phyloP scores from a whole-genome alignment of 2,797 vertebrate genomes.

The Saxicola maurus region DNA sequence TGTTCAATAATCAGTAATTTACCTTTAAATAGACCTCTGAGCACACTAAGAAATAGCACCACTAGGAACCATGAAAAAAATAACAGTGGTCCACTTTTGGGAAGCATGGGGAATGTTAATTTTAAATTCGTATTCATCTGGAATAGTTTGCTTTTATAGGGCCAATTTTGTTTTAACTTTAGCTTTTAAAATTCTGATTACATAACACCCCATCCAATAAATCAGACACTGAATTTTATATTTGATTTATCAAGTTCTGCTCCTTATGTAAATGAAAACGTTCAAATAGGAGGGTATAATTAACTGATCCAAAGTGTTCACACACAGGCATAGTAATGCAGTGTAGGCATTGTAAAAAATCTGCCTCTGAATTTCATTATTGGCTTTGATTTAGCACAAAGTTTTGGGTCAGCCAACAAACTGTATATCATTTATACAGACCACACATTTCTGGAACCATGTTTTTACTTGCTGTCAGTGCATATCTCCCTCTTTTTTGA shows the following conservation, averaged over 20 bases:
- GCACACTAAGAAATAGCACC: neutral
- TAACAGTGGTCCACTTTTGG: neutral
- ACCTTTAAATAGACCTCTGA: neutral
- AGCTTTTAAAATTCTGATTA: slow-evolving; percentile 17
- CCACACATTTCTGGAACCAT: neutral
- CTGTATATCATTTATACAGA: neutral
- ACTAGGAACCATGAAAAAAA: neutral
- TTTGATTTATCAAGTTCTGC: slow-evolving; percentile 14
- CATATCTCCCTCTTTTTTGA: neutral
- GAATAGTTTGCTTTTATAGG: neutral
- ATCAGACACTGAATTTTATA: neutral
- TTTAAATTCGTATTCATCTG: neutral
- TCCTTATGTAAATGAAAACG: neutral
- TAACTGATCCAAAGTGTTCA: neutral
- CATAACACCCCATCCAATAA: slow-evolving; percentile 12
- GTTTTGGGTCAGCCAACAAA: slow-evolving; percentile 16
- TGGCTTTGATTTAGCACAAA: neutral
- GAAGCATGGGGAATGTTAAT: neutral
- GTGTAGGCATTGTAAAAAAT: neutral
- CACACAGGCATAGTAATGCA: neutral
- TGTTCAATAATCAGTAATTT: neutral
- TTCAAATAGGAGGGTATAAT: neutral
- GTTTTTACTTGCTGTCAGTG: neutral
- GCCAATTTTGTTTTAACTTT: neutral
- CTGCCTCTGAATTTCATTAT: slow-evolving; percentile 25